Evolutionary conservation across 2,888 invertebrate species (phyloP).

Genomic region (Caenorhabditis uteleia): DNA sequence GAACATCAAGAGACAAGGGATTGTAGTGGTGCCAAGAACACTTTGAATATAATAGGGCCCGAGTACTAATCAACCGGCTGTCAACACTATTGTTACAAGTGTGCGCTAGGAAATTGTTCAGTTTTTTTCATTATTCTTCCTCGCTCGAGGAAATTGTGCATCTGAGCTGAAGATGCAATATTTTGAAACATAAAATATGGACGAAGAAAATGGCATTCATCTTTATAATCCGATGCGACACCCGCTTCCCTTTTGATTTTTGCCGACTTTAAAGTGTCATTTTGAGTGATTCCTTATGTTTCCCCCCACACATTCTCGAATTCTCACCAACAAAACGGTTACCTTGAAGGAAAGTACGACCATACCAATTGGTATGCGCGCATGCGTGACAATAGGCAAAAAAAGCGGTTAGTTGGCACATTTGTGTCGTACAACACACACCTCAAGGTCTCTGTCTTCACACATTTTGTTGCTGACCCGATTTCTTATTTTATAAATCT

Average conservation of each 20-base stretch:
- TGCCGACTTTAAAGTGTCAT: slow-evolving; percentile 8
- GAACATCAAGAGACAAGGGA: too few species aligned
- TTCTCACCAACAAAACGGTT: too few species aligned
- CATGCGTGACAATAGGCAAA: slow-evolving; percentile 20
- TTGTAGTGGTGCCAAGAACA: too few species aligned
- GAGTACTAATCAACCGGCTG: too few species aligned
- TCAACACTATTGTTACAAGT: too few species aligned
- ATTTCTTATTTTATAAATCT: background rate
- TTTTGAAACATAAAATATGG: too few species aligned
- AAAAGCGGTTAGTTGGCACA: slow-evolving; percentile 40
- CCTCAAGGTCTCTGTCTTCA: slow-evolving; percentile 21
- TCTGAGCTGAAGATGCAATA: too few species aligned
- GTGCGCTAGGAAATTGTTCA: too few species aligned
- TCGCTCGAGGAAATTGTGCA: too few species aligned
- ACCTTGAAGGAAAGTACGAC: slow-evolving; percentile 32
- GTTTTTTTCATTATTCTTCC: too few species aligned
- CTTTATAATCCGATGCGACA: slow-evolving; percentile 31
- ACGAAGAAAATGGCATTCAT: slow-evolving; percentile 31
- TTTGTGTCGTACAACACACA: slow-evolving; percentile 25
- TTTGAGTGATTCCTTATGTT: too few species aligned
- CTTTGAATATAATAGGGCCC: too few species aligned
- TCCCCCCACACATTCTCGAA: background rate
- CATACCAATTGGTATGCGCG: slow-evolving; percentile 30
- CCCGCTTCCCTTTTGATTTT: slow-evolving; percentile 13
- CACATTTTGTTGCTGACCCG: background rate